A percentile compares a stretch with the other conserved stretches of the same genome.
These are phyloP conservation scores for Clarias platycephalus DNA, from an alignment of 2,797 vertebrate species.

Conservation along the genomic window DNA sequence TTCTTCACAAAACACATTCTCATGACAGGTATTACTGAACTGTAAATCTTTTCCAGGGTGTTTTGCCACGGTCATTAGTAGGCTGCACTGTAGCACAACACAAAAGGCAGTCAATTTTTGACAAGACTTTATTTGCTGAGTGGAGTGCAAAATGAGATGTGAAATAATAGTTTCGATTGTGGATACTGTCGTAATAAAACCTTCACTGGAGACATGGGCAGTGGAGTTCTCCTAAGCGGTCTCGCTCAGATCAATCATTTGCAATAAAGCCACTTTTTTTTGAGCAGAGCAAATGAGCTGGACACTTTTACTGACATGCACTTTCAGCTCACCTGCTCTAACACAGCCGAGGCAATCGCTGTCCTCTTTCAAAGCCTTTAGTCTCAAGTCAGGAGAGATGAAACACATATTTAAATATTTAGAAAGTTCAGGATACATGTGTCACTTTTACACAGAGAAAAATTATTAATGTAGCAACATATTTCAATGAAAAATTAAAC, in stretches of 20 bases:
- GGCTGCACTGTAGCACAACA: conserved; percentile 8
- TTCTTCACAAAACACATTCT: neutral
- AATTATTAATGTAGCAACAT: too few species aligned
- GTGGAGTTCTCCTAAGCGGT: conserved; percentile 32
- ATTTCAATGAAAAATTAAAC: too few species aligned
- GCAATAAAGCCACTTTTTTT: conserved; percentile 47
- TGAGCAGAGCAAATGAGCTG: conserved; percentile 43
- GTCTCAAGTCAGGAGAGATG: neutral
- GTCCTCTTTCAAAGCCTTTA: conserved; percentile 27
- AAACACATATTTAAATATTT: neutral
- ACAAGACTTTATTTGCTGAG: neutral
- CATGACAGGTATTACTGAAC: conserved; percentile 1
- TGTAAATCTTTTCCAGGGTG: neutral
- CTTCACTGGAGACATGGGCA: neutral
- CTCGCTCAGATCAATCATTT: conserved; percentile 47
- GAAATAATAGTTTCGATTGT: conserved; percentile 24
- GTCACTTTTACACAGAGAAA: neutral
- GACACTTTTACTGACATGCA: conserved; percentile 45
- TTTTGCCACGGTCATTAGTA: neutral
- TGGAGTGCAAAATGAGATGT: neutral
- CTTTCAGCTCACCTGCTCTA: conserved; percentile 36
- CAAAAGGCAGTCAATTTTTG: conserved; percentile 14
- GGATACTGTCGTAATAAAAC: conserved; percentile 9
- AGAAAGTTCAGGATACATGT: neutral
- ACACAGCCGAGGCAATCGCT: conserved; percentile 37